Base-by-base conservation (phyloP, 2,888 invertebrate species). In the Lithophane leautieri region DNA sequence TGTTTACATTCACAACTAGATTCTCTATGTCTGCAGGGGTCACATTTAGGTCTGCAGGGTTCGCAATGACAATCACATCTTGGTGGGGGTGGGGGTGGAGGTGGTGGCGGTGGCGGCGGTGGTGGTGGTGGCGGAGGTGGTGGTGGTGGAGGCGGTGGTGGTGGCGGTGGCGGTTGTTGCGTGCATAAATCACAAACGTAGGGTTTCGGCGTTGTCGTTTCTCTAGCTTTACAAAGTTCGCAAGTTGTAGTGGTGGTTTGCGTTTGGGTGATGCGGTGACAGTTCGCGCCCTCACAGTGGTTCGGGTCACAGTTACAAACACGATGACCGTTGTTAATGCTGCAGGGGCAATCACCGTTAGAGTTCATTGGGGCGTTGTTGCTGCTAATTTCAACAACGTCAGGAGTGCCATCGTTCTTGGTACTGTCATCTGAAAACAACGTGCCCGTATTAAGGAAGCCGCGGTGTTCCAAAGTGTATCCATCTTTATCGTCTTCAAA, bases 231-330 rank as follows among this genome's bases (percentile, higher is more conserved):
- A 74, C 75, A 81, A 44, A 40, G 11, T 1, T 65, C 67, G 25
- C 75, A 81, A 52, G 67, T 56, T 19, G 66, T 56, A 8, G 50
- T 42, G 4, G 78, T 66, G 3, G 42, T 67, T 16, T 61, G 34
- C 8, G 42, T 58, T 75, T 69, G 16, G 3, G 12, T 16, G 16
- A 28, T n/a, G 14, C 16, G 81, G 22, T 69, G 42, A 25, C 79
- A 79, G 47, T 60, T 76, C 1, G 14, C 19, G 1, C 60, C 68
- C 19, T 81, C 60, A 54, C 79, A 81, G 0, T 62, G 81, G 34
- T 58, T 14, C 1, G 19, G 11, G 0, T 75, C 67, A 68, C 81
- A 79, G 19, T 14, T 62, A 66, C 66, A 78, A 58, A 9, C 4
- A 50, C 42, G 65, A 16, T 56, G 47, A 9, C 82, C 69, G 40